Evolutionary conservation across 2,113 vertebrate genomes (phyloP).

Genomic region (Vulpes vulpes): DNA sequence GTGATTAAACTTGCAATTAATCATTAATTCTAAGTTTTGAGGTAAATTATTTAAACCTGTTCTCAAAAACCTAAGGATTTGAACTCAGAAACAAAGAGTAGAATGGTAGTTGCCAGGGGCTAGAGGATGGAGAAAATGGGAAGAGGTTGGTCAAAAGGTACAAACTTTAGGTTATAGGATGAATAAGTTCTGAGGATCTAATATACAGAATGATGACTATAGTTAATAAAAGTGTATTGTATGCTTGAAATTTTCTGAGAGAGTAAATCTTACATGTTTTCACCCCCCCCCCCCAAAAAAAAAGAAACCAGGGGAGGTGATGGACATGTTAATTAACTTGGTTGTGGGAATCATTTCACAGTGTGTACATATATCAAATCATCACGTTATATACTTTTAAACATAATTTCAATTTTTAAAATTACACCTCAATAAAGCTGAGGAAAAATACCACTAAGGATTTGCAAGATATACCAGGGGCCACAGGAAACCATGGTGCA

Average conservation of each 20-base stretch:
- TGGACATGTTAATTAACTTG: not conserved
- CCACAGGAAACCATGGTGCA: not conserved
- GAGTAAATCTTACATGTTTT: not conserved
- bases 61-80: not conserved
- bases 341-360: not conserved
- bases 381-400: not conserved
- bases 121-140: not conserved
- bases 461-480: not conserved
- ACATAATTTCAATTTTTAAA: not conserved
- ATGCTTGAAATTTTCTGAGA: not conserved
- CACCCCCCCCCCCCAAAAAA: not conserved
- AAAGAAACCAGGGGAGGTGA: not conserved
- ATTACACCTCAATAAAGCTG: not conserved
- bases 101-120: not conserved
- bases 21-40: not conserved
- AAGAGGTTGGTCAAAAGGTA: not conserved
- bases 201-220: not conserved
- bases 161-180: not conserved
- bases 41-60: slow-evolving; percentile 1
- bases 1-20: not conserved
- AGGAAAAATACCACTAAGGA: not conserved
- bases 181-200: not conserved
- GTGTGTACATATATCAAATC: not conserved
- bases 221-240: not conserved
- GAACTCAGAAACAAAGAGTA: not conserved